Percentiles rank a stretch among this genome's conserved stretches.
phyloP scores from a whole-genome alignment of 2,888 invertebrate genomes.

The Pharmacophagus antenor region DNA sequence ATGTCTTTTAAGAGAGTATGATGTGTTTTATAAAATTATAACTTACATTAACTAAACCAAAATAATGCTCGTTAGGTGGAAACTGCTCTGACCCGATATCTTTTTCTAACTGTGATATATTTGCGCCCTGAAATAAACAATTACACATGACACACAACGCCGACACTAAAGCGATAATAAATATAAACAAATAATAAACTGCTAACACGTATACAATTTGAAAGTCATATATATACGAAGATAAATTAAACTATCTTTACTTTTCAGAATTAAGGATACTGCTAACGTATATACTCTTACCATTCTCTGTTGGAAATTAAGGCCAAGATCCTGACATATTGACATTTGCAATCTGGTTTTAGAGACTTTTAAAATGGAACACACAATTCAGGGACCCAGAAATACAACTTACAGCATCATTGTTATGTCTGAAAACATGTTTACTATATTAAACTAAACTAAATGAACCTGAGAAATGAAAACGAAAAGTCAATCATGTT shows the following conservation, averaged over 20 bases:
- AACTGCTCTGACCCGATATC: conserved; percentile 99
- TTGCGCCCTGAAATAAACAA: conserved; percentile 90
- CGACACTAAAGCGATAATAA: conserved; percentile 15
- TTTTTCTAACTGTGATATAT: conserved; percentile 99
- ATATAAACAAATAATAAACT: conserved; percentile 26
- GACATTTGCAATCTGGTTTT: conserved; percentile 79
- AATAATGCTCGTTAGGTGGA: conserved; percentile 99
- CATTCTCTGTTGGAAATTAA: conserved; percentile 81
- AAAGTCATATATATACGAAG: not conserved
- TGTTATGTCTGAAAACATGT: conserved; percentile 56
- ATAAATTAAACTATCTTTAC: conserved; percentile 30
- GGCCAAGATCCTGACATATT: conserved; percentile 81
- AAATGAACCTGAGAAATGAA: conserved; percentile 49
- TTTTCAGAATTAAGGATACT: conserved; percentile 38
- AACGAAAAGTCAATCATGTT: conserved; percentile 48
- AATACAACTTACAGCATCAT: conserved; percentile 45
- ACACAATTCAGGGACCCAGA: conserved; percentile 47
- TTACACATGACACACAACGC: conserved; percentile 17
- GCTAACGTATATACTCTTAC: conserved; percentile 57
- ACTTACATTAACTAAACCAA: conserved; percentile 99
- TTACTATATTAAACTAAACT: conserved; percentile 55
- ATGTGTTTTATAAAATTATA: conserved; percentile 11
- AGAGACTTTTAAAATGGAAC: conserved; percentile 55
- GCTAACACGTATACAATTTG: conserved; percentile 6
- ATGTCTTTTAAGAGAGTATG: not conserved